Base-by-base conservation (phyloP, 2,797 vertebrate species). In the Tokudaia tokunoshimensis region DNA sequence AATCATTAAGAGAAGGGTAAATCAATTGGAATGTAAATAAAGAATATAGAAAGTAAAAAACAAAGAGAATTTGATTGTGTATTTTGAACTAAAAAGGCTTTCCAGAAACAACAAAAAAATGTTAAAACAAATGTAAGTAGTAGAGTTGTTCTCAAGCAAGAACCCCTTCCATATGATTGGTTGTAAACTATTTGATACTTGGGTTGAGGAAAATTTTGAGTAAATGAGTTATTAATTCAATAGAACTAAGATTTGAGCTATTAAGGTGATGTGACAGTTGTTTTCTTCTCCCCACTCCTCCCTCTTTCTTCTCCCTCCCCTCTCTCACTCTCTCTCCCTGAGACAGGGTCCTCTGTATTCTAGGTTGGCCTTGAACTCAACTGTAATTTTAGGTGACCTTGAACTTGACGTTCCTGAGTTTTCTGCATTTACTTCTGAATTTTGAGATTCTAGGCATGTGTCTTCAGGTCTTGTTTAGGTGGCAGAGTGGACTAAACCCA, bases 161-260 rank as follows among this genome's bases (percentile, higher is more conserved):
- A 95, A 91, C 3, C 1, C 86, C 63, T 91, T 93, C 52, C 31
- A 2, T 63, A 55, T 93, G 41, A 78, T 14, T 91, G 19, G 1
- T 41, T 6, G 8, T 78, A 12, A 31, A 50, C 47, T 72, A 55
- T 52, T 82, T n/a, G 85, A 37, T 5, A 15, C 50, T 80, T 37
- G 82, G 44, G 22, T 59, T 92, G 34, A 93, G 67, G 47, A 12
- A 57, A 70, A 70, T 34, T 20, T 84, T 83, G 75, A 90, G 29
- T 86, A 78, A 78, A 52, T 57, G 80, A 79, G 63, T 92, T 61
- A 97, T n/a, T 70, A n/a, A 86, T 85, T 92, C 22, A 84, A 4
- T 89, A 14, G 59, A 31, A 57, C 34, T 88, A 82, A 67, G 76
- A 24, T 87, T 72, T 96, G 6, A 82, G 26, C 12, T 84, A 61